Conservation (phyloP, 30 jellyfish, hydroid and myxozoan species). For the Cassiopea xamachana region DNA sequence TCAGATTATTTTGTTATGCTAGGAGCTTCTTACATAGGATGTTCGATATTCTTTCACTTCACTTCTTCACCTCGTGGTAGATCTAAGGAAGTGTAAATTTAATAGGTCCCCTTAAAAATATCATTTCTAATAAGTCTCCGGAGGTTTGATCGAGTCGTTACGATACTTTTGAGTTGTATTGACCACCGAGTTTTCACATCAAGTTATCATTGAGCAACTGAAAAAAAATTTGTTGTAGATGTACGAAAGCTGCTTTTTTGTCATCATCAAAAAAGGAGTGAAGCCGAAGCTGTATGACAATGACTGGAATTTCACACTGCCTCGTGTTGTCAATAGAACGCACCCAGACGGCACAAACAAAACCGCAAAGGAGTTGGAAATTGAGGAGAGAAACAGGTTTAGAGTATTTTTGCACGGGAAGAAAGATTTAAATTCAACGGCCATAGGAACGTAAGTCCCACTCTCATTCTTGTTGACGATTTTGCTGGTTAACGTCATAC, state of each 20-base stretch:
- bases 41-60: too few species aligned
- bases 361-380: neutral
- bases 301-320: slow-evolving; percentile 57
- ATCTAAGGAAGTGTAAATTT: too few species aligned
- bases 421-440: slow-evolving; percentile 39
- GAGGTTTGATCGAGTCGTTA: too few species aligned
- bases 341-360: slow-evolving; percentile 51
- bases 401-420: slow-evolving; percentile 30
- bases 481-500: neutral
- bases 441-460: slow-evolving; percentile 54
- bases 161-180: too few species aligned
- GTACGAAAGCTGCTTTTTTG: slow-evolving; percentile 32
- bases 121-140: too few species aligned
- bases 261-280: slow-evolving; percentile 46
- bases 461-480: neutral
- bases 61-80: too few species aligned
- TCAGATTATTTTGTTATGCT: too few species aligned
- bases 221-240: neutral
- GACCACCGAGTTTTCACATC: too few species aligned
- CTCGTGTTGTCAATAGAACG: slow-evolving; percentile 1
- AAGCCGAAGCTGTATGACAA: slow-evolving; percentile 63
- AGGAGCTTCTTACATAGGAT: too few species aligned
- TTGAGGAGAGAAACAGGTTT: slow-evolving; percentile 9
- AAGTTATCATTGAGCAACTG: neutral
- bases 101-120: too few species aligned